Percentiles rank a stretch among this genome's conserved stretches.
Evolutionary conservation across 1,140 invertebrate species (phyloP).

Genomic region (Caenorhabditis tropicalis): DNA sequence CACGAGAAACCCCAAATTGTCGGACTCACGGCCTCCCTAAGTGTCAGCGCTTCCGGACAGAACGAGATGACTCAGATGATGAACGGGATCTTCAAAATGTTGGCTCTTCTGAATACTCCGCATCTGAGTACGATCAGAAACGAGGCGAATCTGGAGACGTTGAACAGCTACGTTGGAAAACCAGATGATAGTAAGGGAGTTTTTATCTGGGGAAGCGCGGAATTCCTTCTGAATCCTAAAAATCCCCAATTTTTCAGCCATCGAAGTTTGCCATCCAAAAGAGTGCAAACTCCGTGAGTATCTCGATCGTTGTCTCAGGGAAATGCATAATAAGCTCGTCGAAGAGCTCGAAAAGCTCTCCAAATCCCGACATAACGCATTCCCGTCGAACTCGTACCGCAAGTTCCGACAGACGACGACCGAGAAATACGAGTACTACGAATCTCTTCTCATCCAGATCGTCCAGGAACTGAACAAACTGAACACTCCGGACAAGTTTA

Average conservation of each 20-base stretch:
- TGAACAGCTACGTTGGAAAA: constrained; percentile 29
- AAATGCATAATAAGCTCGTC: not conserved
- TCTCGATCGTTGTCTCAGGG: not conserved
- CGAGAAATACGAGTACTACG: not conserved
- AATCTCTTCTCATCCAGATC: not conserved
- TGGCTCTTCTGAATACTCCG: constrained; percentile 3
- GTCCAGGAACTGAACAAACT: constrained; percentile 6
- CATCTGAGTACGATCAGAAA: constrained; percentile 15
- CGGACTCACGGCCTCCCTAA: constrained; percentile 43
- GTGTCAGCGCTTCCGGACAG: not conserved
- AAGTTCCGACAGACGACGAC: not conserved
- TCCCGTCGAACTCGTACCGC: not conserved
- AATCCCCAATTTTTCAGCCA: not conserved
- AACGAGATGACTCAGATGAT: not conserved
- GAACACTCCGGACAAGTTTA: not conserved
- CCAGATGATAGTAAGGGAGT: constrained; percentile 49
- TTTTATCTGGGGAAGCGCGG: too few species aligned
- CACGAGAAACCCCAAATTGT: constrained; percentile 38
- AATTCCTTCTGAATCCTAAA: not conserved
- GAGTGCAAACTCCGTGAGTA: not conserved
- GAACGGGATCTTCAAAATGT: constrained; percentile 16
- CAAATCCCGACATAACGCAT: not conserved
- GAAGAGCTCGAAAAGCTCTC: not conserved
- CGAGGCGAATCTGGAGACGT: not conserved
- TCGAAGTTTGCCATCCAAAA: not conserved